Percentiles rank a stretch among this genome's conserved stretches.
Evolutionary conservation across 2,113 vertebrate genomes (phyloP).

Genomic region (Caretta caretta): DNA sequence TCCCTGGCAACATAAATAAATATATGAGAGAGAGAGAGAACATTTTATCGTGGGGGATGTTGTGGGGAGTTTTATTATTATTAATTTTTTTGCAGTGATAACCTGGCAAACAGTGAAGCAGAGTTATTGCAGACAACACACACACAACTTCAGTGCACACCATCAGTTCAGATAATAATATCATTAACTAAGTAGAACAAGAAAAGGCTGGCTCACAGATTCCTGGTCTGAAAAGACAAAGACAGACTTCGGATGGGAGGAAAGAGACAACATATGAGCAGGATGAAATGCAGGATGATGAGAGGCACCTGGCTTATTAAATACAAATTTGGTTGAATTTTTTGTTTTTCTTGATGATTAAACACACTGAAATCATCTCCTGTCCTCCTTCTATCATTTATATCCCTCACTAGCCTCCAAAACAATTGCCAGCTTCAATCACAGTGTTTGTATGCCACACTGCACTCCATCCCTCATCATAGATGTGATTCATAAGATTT

Average conservation of each 20-base stretch:
- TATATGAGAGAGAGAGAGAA: constrained; percentile 35
- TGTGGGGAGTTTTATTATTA: neutral
- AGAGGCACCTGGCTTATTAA: constrained; percentile 55
- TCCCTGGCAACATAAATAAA: constrained; percentile 66
- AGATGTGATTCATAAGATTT: neutral
- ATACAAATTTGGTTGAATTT: constrained; percentile 32
- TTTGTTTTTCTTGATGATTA: constrained; percentile 21
- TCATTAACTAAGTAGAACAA: constrained; percentile 44
- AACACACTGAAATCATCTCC: constrained; percentile 51
- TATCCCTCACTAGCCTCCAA: neutral
- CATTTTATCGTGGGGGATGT: constrained; percentile 37
- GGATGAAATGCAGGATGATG: constrained; percentile 35
- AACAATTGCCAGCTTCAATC: neutral
- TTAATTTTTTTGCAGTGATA: constrained; percentile 57
- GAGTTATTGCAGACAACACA: constrained; percentile 56
- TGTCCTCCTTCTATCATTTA: neutral
- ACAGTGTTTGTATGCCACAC: neutral
- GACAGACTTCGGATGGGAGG: constrained; percentile 58
- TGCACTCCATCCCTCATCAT: neutral
- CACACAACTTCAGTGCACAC: neutral
- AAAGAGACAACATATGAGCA: constrained; percentile 70
- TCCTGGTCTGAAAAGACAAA: constrained; percentile 49
- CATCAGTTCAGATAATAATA: constrained; percentile 45
- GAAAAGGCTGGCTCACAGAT: constrained; percentile 51
- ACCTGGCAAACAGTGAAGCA: neutral